Conservation (phyloP, 2,797 vertebrate genomes). For the Lateolabrax maculatus region DNA sequence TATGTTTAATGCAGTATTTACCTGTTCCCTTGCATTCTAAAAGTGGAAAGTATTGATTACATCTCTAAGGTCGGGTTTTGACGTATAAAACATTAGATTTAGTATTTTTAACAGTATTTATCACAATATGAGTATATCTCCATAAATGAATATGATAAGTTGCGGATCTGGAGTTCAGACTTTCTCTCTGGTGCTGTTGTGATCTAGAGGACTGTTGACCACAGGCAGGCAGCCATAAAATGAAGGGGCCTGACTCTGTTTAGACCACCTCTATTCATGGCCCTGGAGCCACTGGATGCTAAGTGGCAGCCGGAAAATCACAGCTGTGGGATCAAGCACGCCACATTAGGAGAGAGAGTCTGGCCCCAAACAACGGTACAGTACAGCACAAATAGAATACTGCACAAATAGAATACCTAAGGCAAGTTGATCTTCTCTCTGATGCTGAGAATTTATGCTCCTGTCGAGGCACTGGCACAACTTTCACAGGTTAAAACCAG, state of each 20-base stretch:
- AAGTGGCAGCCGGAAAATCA: conserved; percentile 86
- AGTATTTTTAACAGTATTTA: not conserved
- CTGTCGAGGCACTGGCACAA: conserved; percentile 2
- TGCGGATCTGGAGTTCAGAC: conserved; percentile 29
- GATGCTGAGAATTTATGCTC: conserved; percentile 14
- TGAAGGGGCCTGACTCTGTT: conserved; percentile 71
- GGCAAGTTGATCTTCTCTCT: conserved; percentile 43
- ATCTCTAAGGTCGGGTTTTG: not conserved
- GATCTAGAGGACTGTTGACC: conserved; percentile 59
- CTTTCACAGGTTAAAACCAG: conserved; percentile 26
- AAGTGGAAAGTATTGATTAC: conserved; percentile 20
- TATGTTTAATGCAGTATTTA: conserved; percentile 34
- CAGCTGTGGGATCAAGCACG: conserved; percentile 80
- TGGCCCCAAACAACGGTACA: conserved; percentile 50
- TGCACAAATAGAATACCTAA: conserved; percentile 49
- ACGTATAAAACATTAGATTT: not conserved
- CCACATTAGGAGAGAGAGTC: conserved; percentile 69
- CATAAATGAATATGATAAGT: conserved; percentile 5
- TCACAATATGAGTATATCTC: not conserved
- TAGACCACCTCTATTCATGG: conserved; percentile 83
- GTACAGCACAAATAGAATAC: conserved; percentile 47
- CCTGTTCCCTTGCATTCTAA: conserved; percentile 2
- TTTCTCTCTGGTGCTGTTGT: conserved; percentile 58
- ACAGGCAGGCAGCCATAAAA: conserved; percentile 65
- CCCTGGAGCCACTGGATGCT: conserved; percentile 67